phyloP scores from a whole-genome alignment of 1,140 invertebrate genomes.

The Armadillidium nasatum region DNA sequence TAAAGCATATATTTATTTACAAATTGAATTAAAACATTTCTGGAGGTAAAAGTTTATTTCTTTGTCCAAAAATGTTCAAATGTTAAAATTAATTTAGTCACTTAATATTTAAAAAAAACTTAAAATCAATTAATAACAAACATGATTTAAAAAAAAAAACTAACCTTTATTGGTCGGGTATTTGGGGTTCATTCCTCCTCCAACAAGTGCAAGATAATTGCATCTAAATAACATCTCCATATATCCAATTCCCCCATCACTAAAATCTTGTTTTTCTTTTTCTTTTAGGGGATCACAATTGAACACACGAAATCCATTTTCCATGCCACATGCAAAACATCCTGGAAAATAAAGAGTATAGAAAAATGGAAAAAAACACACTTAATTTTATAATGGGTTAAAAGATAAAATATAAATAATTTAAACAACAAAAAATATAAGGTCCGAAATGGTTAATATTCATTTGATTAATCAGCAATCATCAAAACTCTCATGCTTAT shows the following conservation, averaged over 20 bases:
- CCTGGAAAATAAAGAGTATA: conserved; percentile 63
- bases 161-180: conserved; percentile 87
- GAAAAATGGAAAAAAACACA: too few species aligned
- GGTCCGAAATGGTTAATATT: too few species aligned
- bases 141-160: neutral
- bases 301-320: conserved; percentile 94
- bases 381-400: too few species aligned
- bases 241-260: conserved; percentile 82
- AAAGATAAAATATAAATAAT: too few species aligned
- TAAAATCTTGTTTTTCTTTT: conserved; percentile 87
- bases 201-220: conserved; percentile 94
- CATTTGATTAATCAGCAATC: too few species aligned
- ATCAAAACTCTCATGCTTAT: too few species aligned
- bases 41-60: too few species aligned
- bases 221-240: conserved; percentile 97
- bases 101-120: neutral
- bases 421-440: too few species aligned
- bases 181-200: conserved; percentile 82
- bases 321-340: conserved; percentile 95
- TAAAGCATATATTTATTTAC: too few species aligned
- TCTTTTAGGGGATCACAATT: conserved; percentile 95
- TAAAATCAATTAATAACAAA: neutral
- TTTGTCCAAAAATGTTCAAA: conserved; percentile 3
- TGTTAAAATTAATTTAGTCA: neutral
- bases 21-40: too few species aligned